phyloP scores from a whole-genome alignment of 2,797 vertebrate genomes.

The Sarcoramphus papa region DNA sequence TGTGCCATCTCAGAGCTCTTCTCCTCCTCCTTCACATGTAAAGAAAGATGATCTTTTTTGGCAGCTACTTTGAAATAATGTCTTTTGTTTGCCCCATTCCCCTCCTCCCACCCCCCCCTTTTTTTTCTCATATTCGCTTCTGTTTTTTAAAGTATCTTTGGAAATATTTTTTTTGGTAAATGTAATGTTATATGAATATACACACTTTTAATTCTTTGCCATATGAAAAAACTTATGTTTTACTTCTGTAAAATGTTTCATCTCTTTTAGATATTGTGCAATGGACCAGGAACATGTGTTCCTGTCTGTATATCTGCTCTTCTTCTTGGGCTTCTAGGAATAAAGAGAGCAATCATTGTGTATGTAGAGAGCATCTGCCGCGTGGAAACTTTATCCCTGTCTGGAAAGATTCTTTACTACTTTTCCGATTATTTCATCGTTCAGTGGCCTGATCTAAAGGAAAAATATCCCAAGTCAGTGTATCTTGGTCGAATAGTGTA shows the following conservation, averaged over 20 bases:
- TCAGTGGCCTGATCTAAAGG: conserved; percentile 88
- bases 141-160: not conserved
- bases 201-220: not conserved
- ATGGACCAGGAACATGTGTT: conserved; percentile 93
- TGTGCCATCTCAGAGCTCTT: not conserved
- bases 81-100: not conserved
- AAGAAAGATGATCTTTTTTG: not conserved
- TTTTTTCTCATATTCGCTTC: not conserved
- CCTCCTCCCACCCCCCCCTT: fast-evolving
- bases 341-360: conserved; percentile 88
- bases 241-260: conserved; percentile 13
- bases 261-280: conserved; percentile 89
- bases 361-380: conserved; percentile 94
- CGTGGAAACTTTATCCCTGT: conserved; percentile 88
- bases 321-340: conserved; percentile 84
- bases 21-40: not conserved
- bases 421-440: conserved; percentile 91
- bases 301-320: conserved; percentile 87
- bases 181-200: not conserved
- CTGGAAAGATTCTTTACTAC: conserved; percentile 86
- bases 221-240: not conserved
- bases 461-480: conserved; percentile 87
- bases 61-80: not conserved
- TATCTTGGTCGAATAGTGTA: conserved; percentile 90
- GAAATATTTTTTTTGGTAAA: not conserved